Conservation (phyloP, 2,888 invertebrate species). For the Gryllus longicercus region DNA sequence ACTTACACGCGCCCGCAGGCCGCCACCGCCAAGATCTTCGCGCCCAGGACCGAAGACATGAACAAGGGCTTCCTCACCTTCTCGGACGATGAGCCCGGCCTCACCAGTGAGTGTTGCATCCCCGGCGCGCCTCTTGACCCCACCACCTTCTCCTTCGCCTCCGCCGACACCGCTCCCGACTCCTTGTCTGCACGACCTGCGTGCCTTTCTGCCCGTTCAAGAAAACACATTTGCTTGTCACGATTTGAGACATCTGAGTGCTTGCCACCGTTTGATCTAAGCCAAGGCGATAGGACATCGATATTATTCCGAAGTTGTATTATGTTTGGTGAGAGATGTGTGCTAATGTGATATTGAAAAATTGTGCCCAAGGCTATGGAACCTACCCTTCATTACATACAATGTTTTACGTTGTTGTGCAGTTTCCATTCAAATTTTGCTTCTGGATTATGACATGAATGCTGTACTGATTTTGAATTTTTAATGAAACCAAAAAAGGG, state of each 20-base stretch:
- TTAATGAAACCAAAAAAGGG: too few species aligned
- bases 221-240: not conserved
- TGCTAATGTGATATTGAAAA: too few species aligned
- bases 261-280: too few species aligned
- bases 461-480: too few species aligned
- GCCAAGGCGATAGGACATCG: not conserved
- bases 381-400: too few species aligned
- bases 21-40: conserved; percentile 72
- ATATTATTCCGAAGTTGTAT: not conserved
- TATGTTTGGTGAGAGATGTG: too few species aligned
- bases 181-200: not conserved
- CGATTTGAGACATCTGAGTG: not conserved
- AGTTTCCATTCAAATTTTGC: too few species aligned
- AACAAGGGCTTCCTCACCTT: conserved; percentile 88
- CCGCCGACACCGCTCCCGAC: not conserved
- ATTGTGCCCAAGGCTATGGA: too few species aligned
- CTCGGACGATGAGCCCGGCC: conserved; percentile 76
- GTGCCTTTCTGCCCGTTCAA: not conserved
- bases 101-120: conserved; percentile 70
- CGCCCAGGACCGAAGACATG: conserved; percentile 86
- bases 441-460: too few species aligned
- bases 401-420: too few species aligned
- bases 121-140: too few species aligned
- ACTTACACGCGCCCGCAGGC: conserved; percentile 55
- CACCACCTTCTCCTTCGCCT: not conserved